Base-by-base conservation (phyloP, 2,113 vertebrate genomes). In the Apeltes quadracus region DNA sequence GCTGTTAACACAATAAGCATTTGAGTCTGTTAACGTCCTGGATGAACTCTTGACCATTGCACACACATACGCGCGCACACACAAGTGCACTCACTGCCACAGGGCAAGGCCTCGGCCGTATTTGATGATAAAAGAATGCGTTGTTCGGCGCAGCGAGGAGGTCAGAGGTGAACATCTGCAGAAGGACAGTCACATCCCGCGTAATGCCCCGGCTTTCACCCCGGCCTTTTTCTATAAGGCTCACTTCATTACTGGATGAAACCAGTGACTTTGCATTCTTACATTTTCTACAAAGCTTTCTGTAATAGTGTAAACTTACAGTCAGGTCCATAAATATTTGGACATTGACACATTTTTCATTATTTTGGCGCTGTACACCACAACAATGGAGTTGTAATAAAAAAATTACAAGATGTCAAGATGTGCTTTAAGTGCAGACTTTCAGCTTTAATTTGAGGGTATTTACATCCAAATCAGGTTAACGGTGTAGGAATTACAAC, bases 81-180 rank as follows among this genome's bases (percentile, higher is more conserved):
- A 16, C 44, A n/a, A 22, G 38, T 50, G 18, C 20, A 0, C 57
- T 81, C 76, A 81, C 16, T 68, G 77, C 16, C 67, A 73, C 54
- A 67, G 48, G 82, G 66, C 56, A 43, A 71, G 62, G 58, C 75
- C 79, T 66, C 50, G 78, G 71, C 27, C 62, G 67, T 53, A 16
- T 53, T 69, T 69, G 55, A 61, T 34, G 76, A 84, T 64, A 72
- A 78, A 84, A 67, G 79, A 73, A 73, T 14, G 64, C 66, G 81
- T 78, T 90, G 90, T 89, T 61, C 76, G 71, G 66, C 48, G 56
- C n/a, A 70, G 56, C 59, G 15, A 18, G 56, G 72, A 75, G 83
- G 80, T 87, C 88, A 84, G 78, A 76, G 68, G 77, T 79, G 61
- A 43, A 84, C 83, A 87, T 89, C 83, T 87, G 88, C 76, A 62